A percentile compares a stretch with the other conserved stretches of the same genome.
Conservation (phyloP, 2,888 invertebrate genomes). For the Nebria brevicollis region DNA sequence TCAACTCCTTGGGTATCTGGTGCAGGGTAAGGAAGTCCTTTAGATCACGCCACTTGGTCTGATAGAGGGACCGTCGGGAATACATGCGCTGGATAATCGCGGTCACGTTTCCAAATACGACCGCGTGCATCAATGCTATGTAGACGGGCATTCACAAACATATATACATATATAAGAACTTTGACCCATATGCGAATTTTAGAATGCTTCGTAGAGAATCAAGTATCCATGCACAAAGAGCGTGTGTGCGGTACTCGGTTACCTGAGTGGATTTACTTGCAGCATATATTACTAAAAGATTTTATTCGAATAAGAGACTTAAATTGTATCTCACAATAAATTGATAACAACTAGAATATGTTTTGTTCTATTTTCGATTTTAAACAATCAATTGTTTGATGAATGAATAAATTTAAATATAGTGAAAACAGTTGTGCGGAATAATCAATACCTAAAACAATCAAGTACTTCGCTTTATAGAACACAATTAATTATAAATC, state of each 20-base stretch:
- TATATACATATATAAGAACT: neutral
- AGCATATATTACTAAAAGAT: too few species aligned
- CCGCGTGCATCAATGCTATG: conserved; percentile 95
- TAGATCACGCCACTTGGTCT: conserved; percentile 93
- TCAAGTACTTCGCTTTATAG: conserved; percentile 11
- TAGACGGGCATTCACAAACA: neutral
- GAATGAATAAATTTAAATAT: too few species aligned
- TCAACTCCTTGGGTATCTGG: conserved; percentile 94
- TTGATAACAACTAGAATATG: too few species aligned
- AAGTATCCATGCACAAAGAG: neutral
- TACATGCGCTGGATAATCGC: conserved; percentile 98
- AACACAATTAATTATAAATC: conserved; percentile 38
- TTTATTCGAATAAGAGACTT: too few species aligned
- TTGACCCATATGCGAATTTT: neutral
- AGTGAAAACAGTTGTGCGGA: neutral
- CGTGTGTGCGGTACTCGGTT: neutral
- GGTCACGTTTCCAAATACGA: conserved; percentile 97
- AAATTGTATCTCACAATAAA: too few species aligned
- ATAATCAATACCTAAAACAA: neutral
- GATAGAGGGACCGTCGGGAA: conserved; percentile 90
- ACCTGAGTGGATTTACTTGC: neutral
- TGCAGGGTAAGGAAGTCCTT: conserved; percentile 95
- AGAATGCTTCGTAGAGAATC: neutral
- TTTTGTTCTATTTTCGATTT: too few species aligned
- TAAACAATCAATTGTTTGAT: too few species aligned